Evolutionary conservation across 2,113 vertebrate species (phyloP), one percentile per base, ranked within the genome.

Genomic region (Elaphurus davidianus): DNA sequence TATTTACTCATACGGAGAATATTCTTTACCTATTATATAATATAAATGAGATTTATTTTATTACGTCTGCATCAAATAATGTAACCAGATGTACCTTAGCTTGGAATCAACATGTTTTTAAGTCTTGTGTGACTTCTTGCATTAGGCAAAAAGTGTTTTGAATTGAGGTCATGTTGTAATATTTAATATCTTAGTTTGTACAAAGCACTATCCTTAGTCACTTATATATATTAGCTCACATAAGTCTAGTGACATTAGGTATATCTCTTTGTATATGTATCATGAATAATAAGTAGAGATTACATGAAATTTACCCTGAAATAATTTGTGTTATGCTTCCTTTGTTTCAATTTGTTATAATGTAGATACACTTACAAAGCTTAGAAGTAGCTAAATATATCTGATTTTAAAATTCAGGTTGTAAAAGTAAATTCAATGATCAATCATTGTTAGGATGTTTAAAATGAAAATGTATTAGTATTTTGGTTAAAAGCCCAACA

Each of bases 401-500:
- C 40, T 79, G 27, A 95, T 67, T 64, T 76, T 64, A 95, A 81
- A 95, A 81, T 83, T 28, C 2, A 71, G 40, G 6, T 23, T 85
- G 90, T 90, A 81, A 64, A 13, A 89, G 6, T 78, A 12, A 90
- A 76, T 60, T 30, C 57, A 88, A 30, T 7, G 40, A 91, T 74
- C 5, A 33, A 2, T 45, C 92, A 55, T 43, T 88, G 11, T 74
- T 76, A 85, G 4, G 52, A 90, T 78, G 7, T 45, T 87, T 95
- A 87, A 87, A 95, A 64, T 16, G 4, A 85, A 87, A 89, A 45
- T 55, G 3, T 1, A 54, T 91, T 71, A 55, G 14, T 45, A 2
- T 67, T 96, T 97, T 95, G 5, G 67, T 85, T 95, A 92, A 97
- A 96, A 76, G 17, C 27, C 90, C 27, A 90, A 90, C 25, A 78